These are phyloP conservation scores for Bradypodion pumilum DNA, from an alignment of 2,797 vertebrate genomes.

Conservation along the genomic window DNA sequence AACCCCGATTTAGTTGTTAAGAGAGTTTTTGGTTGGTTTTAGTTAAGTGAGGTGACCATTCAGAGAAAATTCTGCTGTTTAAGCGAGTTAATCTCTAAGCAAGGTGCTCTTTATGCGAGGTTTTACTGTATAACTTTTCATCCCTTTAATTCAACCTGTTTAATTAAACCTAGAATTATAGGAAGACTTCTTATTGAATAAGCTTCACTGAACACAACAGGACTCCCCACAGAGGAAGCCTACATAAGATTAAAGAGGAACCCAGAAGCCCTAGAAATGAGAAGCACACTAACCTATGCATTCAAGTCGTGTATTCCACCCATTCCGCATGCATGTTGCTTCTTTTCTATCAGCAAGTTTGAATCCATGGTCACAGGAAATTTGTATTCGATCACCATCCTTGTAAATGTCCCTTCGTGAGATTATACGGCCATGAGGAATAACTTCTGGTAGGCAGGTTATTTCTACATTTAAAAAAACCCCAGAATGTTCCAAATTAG, in stretches of 20 bases:
- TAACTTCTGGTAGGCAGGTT: slow-evolving; percentile 7
- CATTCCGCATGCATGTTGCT: slow-evolving; percentile 46
- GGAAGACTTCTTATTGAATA: background rate
- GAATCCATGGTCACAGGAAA: slow-evolving; percentile 44
- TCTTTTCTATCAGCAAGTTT: slow-evolving; percentile 33
- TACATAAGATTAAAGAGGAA: background rate
- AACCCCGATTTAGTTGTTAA: too few species aligned
- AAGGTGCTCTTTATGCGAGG: too few species aligned
- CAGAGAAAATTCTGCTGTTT: too few species aligned
- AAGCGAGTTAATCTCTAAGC: too few species aligned
- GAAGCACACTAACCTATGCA: slow-evolving; percentile 55
- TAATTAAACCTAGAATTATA: background rate
- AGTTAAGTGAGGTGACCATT: too few species aligned
- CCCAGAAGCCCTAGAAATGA: background rate
- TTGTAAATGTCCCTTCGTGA: background rate
- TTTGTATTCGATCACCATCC: slow-evolving; percentile 52
- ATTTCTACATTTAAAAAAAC: slow-evolving; percentile 48
- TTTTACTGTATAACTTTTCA: too few species aligned
- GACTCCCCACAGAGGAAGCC: background rate
- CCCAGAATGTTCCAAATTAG: background rate
- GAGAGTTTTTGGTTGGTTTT: too few species aligned
- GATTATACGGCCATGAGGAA: slow-evolving; percentile 19
- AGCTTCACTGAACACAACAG: background rate
- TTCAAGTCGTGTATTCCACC: slow-evolving; percentile 49
- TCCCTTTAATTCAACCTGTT: background rate